These are phyloP conservation scores for Cosmopolites sordidus DNA, from an alignment of 2,888 invertebrate species.

Conservation along the genomic window DNA sequence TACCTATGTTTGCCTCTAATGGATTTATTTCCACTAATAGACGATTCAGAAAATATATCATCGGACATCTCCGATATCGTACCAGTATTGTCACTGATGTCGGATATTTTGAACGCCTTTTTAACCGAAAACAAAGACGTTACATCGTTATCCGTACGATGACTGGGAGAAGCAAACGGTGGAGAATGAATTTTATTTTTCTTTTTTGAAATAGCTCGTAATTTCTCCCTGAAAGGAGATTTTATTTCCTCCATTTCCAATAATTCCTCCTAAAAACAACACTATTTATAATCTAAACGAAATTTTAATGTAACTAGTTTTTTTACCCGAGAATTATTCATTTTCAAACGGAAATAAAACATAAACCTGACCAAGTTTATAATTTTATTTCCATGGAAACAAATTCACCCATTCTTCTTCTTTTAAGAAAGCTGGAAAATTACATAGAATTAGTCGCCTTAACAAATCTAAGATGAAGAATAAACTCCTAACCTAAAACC, in stretches of 20 bases:
- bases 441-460: no score
- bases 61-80: constrained; percentile 18
- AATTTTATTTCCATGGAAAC: no score
- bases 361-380: no score
- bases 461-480: no score
- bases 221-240: constrained; percentile 8
- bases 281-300: not conserved
- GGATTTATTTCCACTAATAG: not conserved
- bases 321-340: no score
- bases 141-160: constrained; percentile 2
- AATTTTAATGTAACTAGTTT: no score
- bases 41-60: constrained; percentile 6
- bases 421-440: no score
- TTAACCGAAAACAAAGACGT: constrained; percentile 19
- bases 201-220: constrained; percentile 3
- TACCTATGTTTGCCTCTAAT: no score
- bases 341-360: no score
- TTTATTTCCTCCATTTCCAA: constrained; percentile 15
- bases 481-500: not conserved
- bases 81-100: constrained; percentile 7
- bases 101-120: constrained; percentile 5
- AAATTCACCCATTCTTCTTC: no score
- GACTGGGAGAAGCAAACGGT: constrained; percentile 7
- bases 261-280: constrained; percentile 17
- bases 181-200: constrained; percentile 21